Conservation (phyloP, 92 coral and sea anemone species). For the Umimayanthus kanabou region DNA sequence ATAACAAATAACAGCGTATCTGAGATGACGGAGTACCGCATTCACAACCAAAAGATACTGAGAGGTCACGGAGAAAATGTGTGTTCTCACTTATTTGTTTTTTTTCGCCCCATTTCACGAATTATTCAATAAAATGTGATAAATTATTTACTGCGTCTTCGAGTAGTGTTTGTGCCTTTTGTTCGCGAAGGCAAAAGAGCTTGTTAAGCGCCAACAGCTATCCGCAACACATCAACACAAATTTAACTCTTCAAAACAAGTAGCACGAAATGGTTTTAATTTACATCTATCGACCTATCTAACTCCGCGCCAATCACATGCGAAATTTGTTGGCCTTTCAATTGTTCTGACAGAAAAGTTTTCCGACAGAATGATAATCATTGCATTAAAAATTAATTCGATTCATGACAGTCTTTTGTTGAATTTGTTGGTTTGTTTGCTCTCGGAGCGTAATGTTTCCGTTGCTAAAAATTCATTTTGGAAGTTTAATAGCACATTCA, state of each 20-base stretch:
- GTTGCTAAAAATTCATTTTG: too few species aligned
- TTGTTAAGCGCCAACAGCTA: conserved; percentile 16
- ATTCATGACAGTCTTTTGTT: neutral
- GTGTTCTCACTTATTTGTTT: neutral
- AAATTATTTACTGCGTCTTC: neutral
- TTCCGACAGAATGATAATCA: conserved; percentile 17
- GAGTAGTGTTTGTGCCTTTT: neutral
- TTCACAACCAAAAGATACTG: neutral
- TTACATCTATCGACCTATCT: neutral
- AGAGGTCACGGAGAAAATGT: conserved; percentile 1
- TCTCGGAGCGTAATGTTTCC: neutral
- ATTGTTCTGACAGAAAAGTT: neutral
- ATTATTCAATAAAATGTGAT: neutral
- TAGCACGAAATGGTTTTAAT: neutral
- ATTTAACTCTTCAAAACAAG: neutral
- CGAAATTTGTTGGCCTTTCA: neutral
- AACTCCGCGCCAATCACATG: conserved; percentile 34
- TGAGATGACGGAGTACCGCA: conserved; percentile 1
- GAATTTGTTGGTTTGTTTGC: neutral
- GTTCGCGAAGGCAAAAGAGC: neutral
- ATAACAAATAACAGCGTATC: neutral
- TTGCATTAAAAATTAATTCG: neutral
- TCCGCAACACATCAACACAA: neutral
- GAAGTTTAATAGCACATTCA: too few species aligned
- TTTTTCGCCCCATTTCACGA: neutral